phyloP scores from a whole-genome alignment of 2,888 invertebrate genomes.

The Empis livida region DNA sequence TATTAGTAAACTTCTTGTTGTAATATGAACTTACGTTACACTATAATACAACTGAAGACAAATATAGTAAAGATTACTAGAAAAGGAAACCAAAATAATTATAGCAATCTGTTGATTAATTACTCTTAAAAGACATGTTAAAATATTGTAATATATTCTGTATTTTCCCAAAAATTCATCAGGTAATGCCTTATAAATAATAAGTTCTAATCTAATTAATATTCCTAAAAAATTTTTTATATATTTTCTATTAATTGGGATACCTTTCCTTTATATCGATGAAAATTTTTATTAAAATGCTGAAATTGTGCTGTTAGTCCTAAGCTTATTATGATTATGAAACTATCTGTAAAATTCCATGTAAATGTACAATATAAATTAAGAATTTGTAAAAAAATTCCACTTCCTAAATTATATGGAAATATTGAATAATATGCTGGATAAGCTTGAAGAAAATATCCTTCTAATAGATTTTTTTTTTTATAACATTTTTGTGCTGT shows the following conservation, averaged over 20 bases:
- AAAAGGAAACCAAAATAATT: slow-evolving; percentile 48
- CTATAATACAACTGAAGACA: slow-evolving; percentile 55
- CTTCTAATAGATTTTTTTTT: slow-evolving; percentile 19
- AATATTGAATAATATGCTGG: slow-evolving; percentile 41
- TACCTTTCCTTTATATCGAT: slow-evolving; percentile 13
- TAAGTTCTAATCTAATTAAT: background rate
- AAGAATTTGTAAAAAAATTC: slow-evolving; percentile 32
- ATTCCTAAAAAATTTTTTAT: background rate
- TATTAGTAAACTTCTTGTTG: background rate
- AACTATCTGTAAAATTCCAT: slow-evolving; percentile 56
- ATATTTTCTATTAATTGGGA: too few species aligned
- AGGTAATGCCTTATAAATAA: slow-evolving; percentile 39
- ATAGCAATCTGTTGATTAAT: slow-evolving; percentile 45
- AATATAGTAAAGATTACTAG: slow-evolving; percentile 55
- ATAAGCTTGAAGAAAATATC: slow-evolving; percentile 32
- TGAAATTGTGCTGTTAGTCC: slow-evolving; percentile 47
- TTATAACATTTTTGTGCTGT: slow-evolving; percentile 28
- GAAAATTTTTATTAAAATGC: slow-evolving; percentile 37
- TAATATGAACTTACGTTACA: slow-evolving; percentile 41
- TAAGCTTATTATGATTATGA: slow-evolving; percentile 51
- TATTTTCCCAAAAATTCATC: slow-evolving; percentile 49
- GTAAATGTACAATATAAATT: slow-evolving; percentile 39
- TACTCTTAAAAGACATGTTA: slow-evolving; percentile 38
- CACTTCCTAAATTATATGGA: slow-evolving; percentile 39
- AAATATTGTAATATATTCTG: slow-evolving; percentile 44